These are phyloP conservation scores for Chelon auratus DNA, from an alignment of 2,797 vertebrate species.

Conservation along the genomic window DNA sequence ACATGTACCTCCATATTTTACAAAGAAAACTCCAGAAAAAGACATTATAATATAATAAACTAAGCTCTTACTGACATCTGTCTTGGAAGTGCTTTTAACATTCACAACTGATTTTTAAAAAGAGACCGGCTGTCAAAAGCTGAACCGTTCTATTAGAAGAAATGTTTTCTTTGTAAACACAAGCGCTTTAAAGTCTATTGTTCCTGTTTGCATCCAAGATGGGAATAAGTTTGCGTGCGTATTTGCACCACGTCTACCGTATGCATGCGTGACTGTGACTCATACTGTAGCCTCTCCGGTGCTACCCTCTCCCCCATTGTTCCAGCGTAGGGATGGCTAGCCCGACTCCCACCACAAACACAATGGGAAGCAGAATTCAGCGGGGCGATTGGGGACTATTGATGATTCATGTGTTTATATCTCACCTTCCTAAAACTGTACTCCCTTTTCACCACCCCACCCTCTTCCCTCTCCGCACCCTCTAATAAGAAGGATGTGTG, in stretches of 20 bases:
- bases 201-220: constrained; percentile 35
- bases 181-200: constrained; percentile 8
- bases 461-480: constrained; percentile 68
- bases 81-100: too few species aligned
- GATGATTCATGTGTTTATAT: constrained; percentile 80
- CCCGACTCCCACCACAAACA: constrained; percentile 73
- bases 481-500: constrained; percentile 63
- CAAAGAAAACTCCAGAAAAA: not conserved
- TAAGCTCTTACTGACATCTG: too few species aligned
- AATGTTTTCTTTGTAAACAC: not conserved
- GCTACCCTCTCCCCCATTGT: constrained; percentile 81
- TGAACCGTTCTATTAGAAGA: too few species aligned
- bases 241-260: not conserved
- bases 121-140: too few species aligned
- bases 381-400: constrained; percentile 69
- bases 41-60: too few species aligned
- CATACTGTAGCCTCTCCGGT: constrained; percentile 75
- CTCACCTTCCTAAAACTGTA: constrained; percentile 66
- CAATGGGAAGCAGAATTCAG: constrained; percentile 75
- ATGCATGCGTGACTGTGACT: constrained; percentile 57
- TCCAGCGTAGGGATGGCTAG: constrained; percentile 72
- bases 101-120: too few species aligned
- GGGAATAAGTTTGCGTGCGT: constrained; percentile 18
- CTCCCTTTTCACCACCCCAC: constrained; percentile 51
- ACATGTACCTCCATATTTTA: too few species aligned